Percentiles rank a stretch among this genome's conserved stretches.
phyloP scores from a whole-genome alignment of 2,797 vertebrate species.

The Peromyscus eremicus region DNA sequence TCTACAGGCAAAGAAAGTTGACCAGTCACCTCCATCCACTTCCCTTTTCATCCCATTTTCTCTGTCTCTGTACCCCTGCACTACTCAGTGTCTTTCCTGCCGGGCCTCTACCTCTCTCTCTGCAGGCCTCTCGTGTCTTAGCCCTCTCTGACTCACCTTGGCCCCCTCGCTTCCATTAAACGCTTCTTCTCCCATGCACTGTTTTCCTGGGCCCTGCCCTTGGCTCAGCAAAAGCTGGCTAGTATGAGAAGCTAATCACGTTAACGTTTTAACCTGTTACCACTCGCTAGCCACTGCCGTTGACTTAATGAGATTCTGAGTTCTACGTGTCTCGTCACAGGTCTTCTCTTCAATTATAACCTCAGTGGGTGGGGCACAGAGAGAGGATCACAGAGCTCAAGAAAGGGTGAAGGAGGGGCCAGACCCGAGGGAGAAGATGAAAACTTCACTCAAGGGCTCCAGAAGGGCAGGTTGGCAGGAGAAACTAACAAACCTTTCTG shows the following conservation, averaged over 20 bases:
- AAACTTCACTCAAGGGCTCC: not conserved
- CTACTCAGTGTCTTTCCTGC: not conserved
- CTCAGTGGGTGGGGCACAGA: conserved; percentile 42
- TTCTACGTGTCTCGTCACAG: conserved; percentile 67
- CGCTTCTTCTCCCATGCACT: not conserved
- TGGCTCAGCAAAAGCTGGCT: conserved; percentile 57
- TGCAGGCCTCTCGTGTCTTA: not conserved
- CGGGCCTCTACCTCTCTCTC: not conserved
- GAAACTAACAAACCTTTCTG: not conserved
- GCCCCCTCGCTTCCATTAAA: not conserved
- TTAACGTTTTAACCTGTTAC: conserved; percentile 71
- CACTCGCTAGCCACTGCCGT: conserved; percentile 62
- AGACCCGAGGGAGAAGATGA: not conserved
- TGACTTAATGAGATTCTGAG: conserved; percentile 72
- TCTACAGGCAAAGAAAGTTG: not conserved
- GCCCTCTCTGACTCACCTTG: conserved; percentile 22
- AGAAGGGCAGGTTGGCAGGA: conserved; percentile 36
- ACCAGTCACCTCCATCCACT: not conserved
- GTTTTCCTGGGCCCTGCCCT: conserved; percentile 65
- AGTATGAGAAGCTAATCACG: conserved; percentile 71
- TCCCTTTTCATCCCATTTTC: not conserved
- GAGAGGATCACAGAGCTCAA: not conserved
- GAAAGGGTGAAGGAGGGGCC: not conserved
- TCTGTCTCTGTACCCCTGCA: not conserved
- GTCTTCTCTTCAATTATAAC: conserved; percentile 72